Conservation (phyloP, 2,888 invertebrate species). For the Cataglyphis cursor region DNA sequence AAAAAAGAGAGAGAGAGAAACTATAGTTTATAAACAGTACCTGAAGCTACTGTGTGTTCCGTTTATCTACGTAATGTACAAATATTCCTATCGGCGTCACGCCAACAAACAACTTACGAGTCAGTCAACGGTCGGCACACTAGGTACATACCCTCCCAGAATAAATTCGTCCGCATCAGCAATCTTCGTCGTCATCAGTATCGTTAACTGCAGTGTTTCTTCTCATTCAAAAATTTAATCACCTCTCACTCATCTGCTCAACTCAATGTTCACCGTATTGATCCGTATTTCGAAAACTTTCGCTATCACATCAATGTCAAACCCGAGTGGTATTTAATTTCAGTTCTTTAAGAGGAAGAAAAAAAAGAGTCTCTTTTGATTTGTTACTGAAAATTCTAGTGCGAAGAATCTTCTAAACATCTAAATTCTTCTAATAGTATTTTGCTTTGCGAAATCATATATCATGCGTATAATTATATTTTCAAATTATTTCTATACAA, state of each 20-base stretch:
- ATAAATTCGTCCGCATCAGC: slow-evolving; percentile 27
- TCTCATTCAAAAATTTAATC: slow-evolving; percentile 17
- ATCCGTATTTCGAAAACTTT: not conserved
- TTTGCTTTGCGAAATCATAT: not conserved
- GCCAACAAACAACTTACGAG: slow-evolving; percentile 7
- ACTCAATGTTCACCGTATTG: not conserved
- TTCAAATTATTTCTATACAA: not conserved
- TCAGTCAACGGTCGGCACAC: slow-evolving; percentile 8
- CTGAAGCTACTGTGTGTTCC: slow-evolving; percentile 12
- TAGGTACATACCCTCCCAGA: slow-evolving; percentile 30
- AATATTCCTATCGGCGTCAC: slow-evolving; percentile 11
- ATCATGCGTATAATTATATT: not conserved
- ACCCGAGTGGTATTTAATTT: not conserved
- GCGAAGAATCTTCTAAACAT: not conserved
- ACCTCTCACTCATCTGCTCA: not conserved
- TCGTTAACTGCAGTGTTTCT: not conserved
- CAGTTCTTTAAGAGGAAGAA: not conserved
- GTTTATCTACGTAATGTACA: slow-evolving; percentile 26
- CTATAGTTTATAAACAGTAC: not conserved
- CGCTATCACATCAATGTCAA: not conserved
- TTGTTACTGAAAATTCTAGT: not conserved
- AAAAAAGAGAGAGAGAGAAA: not conserved
- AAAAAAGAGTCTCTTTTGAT: not conserved
- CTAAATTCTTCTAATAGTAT: not conserved
- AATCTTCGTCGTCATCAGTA: not conserved